A percentile compares a stretch with the other conserved stretches of the same genome.
Conservation (phyloP, 2,888 invertebrate genomes). For the Chaitophorus viminalis region DNA sequence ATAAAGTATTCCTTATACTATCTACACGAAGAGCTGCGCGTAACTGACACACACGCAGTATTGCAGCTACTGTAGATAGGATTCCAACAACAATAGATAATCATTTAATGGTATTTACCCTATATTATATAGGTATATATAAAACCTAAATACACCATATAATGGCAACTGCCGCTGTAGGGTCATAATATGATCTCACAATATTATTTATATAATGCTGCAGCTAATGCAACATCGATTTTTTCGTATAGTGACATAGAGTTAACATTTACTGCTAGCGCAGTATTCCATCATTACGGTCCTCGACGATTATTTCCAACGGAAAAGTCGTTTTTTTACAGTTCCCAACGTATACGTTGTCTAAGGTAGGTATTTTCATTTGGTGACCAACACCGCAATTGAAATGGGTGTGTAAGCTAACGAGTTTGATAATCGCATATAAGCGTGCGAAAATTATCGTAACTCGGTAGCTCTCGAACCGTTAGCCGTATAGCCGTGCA, state of each 20-base stretch:
- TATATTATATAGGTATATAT: not conserved
- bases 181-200: too few species aligned
- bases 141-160: too few species aligned
- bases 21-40: not conserved
- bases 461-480: not conserved
- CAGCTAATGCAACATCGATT: too few species aligned
- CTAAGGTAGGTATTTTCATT: not conserved
- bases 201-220: too few species aligned
- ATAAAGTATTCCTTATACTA: too few species aligned
- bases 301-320: not conserved
- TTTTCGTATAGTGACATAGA: too few species aligned
- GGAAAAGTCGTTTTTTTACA: not conserved
- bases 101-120: not conserved
- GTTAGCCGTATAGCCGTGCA: not conserved
- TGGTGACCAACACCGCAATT: not conserved
- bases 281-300: not conserved
- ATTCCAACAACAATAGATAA: not conserved
- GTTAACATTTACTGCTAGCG: too few species aligned
- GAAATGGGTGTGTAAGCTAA: too few species aligned
- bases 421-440: not conserved
- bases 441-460: conserved; percentile 1
- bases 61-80: not conserved
- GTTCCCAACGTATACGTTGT: not conserved
- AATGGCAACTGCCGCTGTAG: too few species aligned
- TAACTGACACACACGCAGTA: not conserved